Base-by-base conservation (phyloP, 2,888 invertebrate species). In the Platynereis dumerilii region DNA sequence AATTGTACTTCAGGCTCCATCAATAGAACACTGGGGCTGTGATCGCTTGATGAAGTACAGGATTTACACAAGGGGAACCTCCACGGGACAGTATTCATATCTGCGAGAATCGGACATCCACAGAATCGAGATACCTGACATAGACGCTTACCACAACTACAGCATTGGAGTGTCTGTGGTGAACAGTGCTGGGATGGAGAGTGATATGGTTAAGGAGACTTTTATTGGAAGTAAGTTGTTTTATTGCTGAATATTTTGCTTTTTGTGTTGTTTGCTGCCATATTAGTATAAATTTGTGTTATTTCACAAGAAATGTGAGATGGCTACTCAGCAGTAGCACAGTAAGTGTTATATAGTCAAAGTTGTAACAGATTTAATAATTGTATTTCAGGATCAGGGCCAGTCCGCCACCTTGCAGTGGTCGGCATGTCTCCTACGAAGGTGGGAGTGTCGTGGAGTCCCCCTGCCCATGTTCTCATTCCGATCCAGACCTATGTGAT, bases 111-210 rank as follows among this genome's bases (percentile, higher is more conserved):
- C 10, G 2, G 45, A 56, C 17, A 58, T 42, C 20, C 44, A 52
- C 20, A 2, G 42, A 28, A 22, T 58, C 24, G 29, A 42, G 3
- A 34, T 72, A 5, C 20, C 24, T 17, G 54, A 66, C 56, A 57
- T 71, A 2, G 55, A 69, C 56, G 29, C 60, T 26, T 74, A 67
- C 64, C 28, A 48, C 17, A 70, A 71, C 65, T 66, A 65, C 55
- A 65, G 64, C 22, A 53, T 71, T 1, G 67, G 61, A 17, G 69
- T 74, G 20, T 59, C 69, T 10, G 26, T 68, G 27, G 45, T 66
- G 60, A 74, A 74, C 64, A 67, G 68, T 60, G 74, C 68, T 28
- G 59, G 54, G 7, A 34, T 64, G 53, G 70, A 71, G 58, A 71
- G 74, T 58, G 58, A 57, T 24, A 60, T 60, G 26, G 27, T 61